Base-by-base conservation (phyloP, 2,113 vertebrate species). In the Oryzias javanicus region DNA sequence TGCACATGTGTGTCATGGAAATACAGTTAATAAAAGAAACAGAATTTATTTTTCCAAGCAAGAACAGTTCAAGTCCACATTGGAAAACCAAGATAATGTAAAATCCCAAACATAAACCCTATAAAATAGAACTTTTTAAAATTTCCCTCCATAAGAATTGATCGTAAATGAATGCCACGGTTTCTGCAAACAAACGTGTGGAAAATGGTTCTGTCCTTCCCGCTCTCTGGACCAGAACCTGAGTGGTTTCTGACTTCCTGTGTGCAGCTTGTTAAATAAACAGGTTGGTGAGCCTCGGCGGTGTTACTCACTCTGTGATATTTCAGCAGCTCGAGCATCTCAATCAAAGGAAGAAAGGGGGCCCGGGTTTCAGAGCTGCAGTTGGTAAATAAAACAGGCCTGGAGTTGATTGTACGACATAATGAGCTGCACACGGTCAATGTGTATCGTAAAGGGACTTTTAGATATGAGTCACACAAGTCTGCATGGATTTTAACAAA, bases 371-470 rank as follows among this genome's bases (percentile, higher is more conserved):
- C n/a, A 19, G 18, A 70, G 58, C 41, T 57, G 0, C 42, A 50
- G 59, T 14, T 15, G 51, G 49, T 47, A 55, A 66, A 64, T 68
- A 74, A 74, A 57, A 45, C 49, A 48, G 79, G 70, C 58, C 64
- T 79, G 73, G 78, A 64, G 40, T 60, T 84, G 64, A 82, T 81
- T 81, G 70, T 1, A 14, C 76, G 24, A 67, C 64, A 41, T 61
- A 81, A 78, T 48, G 64, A 70, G 57, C 51, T 67, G 67, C 58
- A 79, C 66, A 52, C 59, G 71, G 44, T 47, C 16, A 10, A 48
- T 65, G 25, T 48, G 67, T 64, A 10, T 35, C 2, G 12, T 35
- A 35, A 35, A 35, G 10, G 1, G 35, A 35, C 35, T 35, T 35
- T 35, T 35, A 35, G 35, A 10, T 35, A 35, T 8, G 35, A 3